Base-by-base conservation (phyloP, 1,140 invertebrate species). In the Pogonomyrmex californicus region DNA sequence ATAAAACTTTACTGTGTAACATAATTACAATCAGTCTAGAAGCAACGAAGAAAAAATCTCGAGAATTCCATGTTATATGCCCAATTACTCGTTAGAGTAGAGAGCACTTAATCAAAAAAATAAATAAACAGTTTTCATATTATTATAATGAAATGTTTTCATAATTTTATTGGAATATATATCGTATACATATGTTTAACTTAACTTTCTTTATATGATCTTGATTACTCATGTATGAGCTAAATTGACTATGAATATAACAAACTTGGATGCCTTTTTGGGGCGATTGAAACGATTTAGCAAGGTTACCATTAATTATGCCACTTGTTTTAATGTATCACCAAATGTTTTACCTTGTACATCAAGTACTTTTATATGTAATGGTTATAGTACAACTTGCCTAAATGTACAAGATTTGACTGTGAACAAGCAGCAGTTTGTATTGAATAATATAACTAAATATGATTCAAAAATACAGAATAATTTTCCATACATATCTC, bases 261-360 rank as follows among this genome's bases (percentile, higher is more conserved):
- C 30, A 73, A 86, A 86, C 5, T 68, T 88, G 5, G 30, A 68
- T 56, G 1, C 65, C 17, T n/a, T 62, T 41, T 68, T 60, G 4
- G 5, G 51, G 33, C 54, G 7, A 2, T 12, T 89, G 7, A 86
- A 75, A 36, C 41, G 10, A 7, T 0, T 12, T 36, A 54, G 2
- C 14, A 56, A 14, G 12, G 23, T 30, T 49, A 23, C 36, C 38
- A 4, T 62, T 9, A 83, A 66, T 33, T 70, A 49, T 41, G 4
- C 4, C 9, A 38, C 41, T 33, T 38, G 36, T 83, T 73, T 60
- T 60, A 62, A 47, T 33, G 10, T 23, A 5, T 36, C 9, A 47
- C 49, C 66, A 17, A 83, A 17, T 47, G n/a, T 9, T 10, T 47
- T 36, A 71, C 9, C 17, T 60, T 68, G 51, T 56, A 54, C 12